Conservation (phyloP, 1,140 invertebrate genomes). For the Temnothorax nylanderi region DNA sequence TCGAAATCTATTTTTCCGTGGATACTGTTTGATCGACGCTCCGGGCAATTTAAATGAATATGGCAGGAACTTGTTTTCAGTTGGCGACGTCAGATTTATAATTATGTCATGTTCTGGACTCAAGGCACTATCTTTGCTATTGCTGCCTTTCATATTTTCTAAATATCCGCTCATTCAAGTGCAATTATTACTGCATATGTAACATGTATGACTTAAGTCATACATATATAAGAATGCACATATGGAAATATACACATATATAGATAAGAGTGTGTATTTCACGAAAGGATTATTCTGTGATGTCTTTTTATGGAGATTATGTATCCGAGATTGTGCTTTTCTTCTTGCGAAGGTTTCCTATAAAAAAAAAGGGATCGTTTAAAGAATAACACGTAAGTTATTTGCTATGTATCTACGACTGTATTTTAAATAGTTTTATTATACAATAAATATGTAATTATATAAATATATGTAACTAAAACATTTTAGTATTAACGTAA, state of each 20-base stretch:
- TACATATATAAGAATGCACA: not conserved
- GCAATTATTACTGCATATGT: slow-evolving; percentile 33
- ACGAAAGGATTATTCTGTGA: not conserved
- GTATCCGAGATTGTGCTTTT: not conserved
- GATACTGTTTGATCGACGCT: slow-evolving; percentile 69
- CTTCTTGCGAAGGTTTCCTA: not conserved
- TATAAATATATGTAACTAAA: no score
- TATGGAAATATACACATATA: not conserved
- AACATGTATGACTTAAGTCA: slow-evolving; percentile 10
- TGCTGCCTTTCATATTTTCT: slow-evolving; percentile 47
- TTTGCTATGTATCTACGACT: not conserved
- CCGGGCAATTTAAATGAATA: slow-evolving; percentile 69
- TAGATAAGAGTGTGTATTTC: not conserved
- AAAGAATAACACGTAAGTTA: not conserved
- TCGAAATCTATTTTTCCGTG: slow-evolving; percentile 67
- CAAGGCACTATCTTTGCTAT: slow-evolving; percentile 65
- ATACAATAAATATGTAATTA: no score
- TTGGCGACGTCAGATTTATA: slow-evolving; percentile 68
- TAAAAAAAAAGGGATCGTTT: slow-evolving; percentile 5
- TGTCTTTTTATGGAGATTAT: not conserved
- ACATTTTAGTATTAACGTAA: no score
- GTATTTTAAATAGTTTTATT: not conserved
- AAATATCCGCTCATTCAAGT: slow-evolving; percentile 53
- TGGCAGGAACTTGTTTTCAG: slow-evolving; percentile 65
- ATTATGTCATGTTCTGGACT: slow-evolving; percentile 64